Evolutionary conservation across 1,140 invertebrate species (phyloP).

Genomic region (Monomorium pharaonis): DNA sequence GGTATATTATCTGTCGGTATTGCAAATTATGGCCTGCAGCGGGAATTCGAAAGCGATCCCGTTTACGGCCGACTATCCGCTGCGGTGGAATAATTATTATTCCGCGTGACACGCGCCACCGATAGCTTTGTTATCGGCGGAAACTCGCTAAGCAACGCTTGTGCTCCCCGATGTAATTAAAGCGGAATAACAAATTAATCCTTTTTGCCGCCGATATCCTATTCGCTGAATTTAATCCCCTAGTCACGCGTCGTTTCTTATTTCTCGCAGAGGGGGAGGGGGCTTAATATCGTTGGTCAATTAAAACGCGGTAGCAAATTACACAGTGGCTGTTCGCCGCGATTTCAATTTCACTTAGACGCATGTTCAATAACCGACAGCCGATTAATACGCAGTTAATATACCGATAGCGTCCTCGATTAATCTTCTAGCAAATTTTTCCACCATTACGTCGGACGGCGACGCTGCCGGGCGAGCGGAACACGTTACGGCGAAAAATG

Average conservation of each 20-base stretch:
- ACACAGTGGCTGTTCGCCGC: slow-evolving; percentile 28
- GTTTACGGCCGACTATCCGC: neutral
- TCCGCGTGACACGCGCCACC: slow-evolving; percentile 50
- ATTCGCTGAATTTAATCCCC: slow-evolving; percentile 29
- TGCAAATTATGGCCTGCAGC: slow-evolving; percentile 23
- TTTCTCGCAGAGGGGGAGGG: neutral
- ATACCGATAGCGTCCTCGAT: slow-evolving; percentile 13
- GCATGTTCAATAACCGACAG: slow-evolving; percentile 31
- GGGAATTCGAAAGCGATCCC: slow-evolving; percentile 50
- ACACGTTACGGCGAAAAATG: slow-evolving; percentile 1
- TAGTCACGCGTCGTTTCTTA: slow-evolving; percentile 25
- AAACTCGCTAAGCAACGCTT: neutral
- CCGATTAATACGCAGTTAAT: slow-evolving; percentile 48
- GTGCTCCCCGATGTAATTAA: slow-evolving; percentile 4
- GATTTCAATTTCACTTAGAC: slow-evolving; percentile 47
- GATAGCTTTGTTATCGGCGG: slow-evolving; percentile 49
- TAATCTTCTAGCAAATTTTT: slow-evolving; percentile 34
- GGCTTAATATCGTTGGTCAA: slow-evolving; percentile 39
- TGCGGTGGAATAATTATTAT: slow-evolving; percentile 38
- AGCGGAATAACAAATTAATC: slow-evolving; percentile 32
- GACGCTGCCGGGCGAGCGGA: neutral
- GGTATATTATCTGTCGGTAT: slow-evolving; percentile 49
- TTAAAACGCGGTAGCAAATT: slow-evolving; percentile 56
- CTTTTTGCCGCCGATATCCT: slow-evolving; percentile 11
- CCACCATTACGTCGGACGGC: slow-evolving; percentile 3